Evolutionary conservation across 92 coral and sea anemone genomes (phyloP), one percentile per base, ranked within the genome.

Genomic region (Porites divaricata): DNA sequence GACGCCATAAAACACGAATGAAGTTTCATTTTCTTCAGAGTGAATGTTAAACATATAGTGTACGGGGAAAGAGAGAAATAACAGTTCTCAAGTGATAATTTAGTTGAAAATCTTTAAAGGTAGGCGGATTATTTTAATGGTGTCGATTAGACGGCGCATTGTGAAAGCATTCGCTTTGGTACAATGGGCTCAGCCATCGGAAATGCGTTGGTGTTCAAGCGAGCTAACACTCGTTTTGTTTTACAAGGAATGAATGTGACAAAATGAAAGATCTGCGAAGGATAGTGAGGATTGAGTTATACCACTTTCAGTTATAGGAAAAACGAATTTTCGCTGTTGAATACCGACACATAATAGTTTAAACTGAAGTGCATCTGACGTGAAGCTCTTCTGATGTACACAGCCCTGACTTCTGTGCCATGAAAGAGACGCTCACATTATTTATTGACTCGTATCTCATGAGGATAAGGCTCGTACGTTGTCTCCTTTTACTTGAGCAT

Each of bases 11-110:
- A 26, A 50, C 11, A 45, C 5, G 23, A 48, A 8, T 2, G 11
- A 1, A n/a, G n/a, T 80, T 80, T 69, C 85, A 13, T 54, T 80
- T 80, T 80, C 77, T 54, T 35, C 45, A 15, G 58, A 19, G 52
- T 71, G n/a, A 50, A 50, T 50, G 17, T 22, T 9, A 22, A 79
- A 45, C 17, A 53, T 19, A 9, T 67, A 52, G 48, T 8, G 19
- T 26, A 25, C 63, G 26, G 4, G 22, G 53, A 63, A 19, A 63
- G 59, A 67, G 65, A 26, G 25, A 17, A 52, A 50, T 13, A 23
- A 48, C 16, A 28, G 51, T 20, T 26, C 25, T 65, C 1, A 17
- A 4, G 22, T 28, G 53, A 67, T 23, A 67, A 79, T 10, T 13
- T 1, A 15, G 17, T 79, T 19, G 64, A 22, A 48, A 64, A 21